Conservation (phyloP, 1,140 invertebrate species). For the Pseudomyrmex gracilis region DNA sequence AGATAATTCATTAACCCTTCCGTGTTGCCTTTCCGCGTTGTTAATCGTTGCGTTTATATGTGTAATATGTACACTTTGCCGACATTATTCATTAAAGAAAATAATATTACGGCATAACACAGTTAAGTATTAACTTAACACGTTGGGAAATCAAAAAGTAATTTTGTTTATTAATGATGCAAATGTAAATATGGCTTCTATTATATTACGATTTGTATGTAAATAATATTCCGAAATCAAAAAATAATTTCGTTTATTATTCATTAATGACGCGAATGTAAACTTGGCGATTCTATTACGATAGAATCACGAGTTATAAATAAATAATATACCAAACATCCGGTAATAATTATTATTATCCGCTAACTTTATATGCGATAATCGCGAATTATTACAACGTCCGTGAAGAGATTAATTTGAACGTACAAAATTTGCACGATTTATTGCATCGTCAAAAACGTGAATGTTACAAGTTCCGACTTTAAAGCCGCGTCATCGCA, state of each 20-base stretch:
- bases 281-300: not conserved
- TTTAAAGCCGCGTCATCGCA: not conserved
- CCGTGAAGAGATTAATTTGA: not conserved
- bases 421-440: not conserved
- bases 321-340: not conserved
- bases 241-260: not conserved
- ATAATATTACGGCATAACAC: no score
- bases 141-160: no score
- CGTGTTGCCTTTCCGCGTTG: not conserved
- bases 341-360: conserved; percentile 28
- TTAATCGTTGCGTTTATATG: not conserved
- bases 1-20: not conserved
- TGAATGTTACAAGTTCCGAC: conserved; percentile 9
- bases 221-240: not conserved
- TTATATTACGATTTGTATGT: no score
- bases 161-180: no score
- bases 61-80: not conserved
- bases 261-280: no score
- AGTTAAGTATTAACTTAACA: no score
- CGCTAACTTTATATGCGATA: not conserved
- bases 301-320: not conserved
- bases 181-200: no score
- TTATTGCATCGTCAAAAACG: no score
- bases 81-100: not conserved
- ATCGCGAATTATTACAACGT: not conserved